These are phyloP conservation scores for Napeogenes sylphis DNA, from an alignment of 2,888 invertebrate genomes.

Conservation along the genomic window DNA sequence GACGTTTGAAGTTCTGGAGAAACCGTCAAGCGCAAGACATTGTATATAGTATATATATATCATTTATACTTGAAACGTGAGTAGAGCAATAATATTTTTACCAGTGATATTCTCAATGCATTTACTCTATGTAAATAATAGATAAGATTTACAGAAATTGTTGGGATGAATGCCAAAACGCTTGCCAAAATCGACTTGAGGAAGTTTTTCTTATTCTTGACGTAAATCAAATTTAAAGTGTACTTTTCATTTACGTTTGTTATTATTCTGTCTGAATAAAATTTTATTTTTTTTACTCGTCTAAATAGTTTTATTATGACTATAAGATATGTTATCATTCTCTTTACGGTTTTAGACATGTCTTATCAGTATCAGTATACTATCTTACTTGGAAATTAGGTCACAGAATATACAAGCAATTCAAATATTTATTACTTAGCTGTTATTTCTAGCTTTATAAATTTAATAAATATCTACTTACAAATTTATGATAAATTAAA, in stretches of 20 bases:
- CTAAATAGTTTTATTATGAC: conserved; percentile 6
- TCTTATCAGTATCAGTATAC: conserved; percentile 40
- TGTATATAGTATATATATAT: no score
- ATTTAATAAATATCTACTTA: no score
- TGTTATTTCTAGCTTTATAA: conserved; percentile 10
- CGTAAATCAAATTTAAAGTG: conserved; percentile 2
- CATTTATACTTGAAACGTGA: no score
- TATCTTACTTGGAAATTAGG: conserved; percentile 46
- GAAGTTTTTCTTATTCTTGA: conserved; percentile 1
- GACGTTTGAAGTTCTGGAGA: conserved; percentile 7
- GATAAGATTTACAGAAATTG: background rate
- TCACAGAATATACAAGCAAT: conserved; percentile 35
- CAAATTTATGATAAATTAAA: no score
- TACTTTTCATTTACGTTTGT: background rate
- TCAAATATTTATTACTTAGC: no score
- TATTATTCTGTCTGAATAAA: background rate
- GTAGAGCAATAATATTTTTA: no score
- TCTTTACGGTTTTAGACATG: conserved; percentile 39
- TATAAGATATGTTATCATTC: conserved; percentile 10
- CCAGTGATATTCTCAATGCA: no score
- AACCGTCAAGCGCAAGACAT: no score
- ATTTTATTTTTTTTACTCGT: background rate
- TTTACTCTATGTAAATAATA: no score
- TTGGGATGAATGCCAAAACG: background rate
- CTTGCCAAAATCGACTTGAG: background rate